Evolutionary conservation across 2,797 vertebrate genomes (phyloP).

Genomic region (Acanthurus tractus): DNA sequence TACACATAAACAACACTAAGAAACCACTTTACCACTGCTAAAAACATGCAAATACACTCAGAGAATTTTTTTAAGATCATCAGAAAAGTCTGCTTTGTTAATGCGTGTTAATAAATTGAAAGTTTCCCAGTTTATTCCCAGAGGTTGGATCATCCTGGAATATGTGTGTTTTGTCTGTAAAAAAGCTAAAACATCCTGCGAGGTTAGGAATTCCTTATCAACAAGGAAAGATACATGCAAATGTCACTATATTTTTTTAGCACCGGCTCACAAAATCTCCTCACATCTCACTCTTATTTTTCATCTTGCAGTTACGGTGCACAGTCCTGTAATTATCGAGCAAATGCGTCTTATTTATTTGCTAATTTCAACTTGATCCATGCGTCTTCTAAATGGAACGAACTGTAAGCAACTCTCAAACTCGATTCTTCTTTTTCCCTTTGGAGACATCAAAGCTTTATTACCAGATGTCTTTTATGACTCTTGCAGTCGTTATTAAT

Average conservation of each 20-base stretch:
- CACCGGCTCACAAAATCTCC: not conserved
- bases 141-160: not conserved
- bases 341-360: constrained; percentile 20
- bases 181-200: not conserved
- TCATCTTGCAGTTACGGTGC: constrained; percentile 12
- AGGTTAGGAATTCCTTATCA: not conserved
- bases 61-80: not conserved
- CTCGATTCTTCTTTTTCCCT: constrained; percentile 20
- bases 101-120: too few relatives aligned
- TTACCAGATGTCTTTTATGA: constrained; percentile 39
- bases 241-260: constrained; percentile 10
- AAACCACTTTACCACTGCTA: not conserved
- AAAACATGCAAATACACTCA: constrained; percentile 11
- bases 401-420: constrained; percentile 19
- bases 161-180: not conserved
- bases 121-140: not conserved
- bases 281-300: constrained; percentile 9
- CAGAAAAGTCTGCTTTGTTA: not conserved
- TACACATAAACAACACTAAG: not conserved
- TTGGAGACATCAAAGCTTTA: constrained; percentile 48
- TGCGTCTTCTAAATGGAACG: constrained; percentile 37
- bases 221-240: not conserved
- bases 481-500: constrained; percentile 22
- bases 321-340: constrained; percentile 25
- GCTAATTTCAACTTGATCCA: constrained; percentile 27